Conservation (phyloP, 92 coral and sea anemone species). For the Palythoa caribaeorum region DNA sequence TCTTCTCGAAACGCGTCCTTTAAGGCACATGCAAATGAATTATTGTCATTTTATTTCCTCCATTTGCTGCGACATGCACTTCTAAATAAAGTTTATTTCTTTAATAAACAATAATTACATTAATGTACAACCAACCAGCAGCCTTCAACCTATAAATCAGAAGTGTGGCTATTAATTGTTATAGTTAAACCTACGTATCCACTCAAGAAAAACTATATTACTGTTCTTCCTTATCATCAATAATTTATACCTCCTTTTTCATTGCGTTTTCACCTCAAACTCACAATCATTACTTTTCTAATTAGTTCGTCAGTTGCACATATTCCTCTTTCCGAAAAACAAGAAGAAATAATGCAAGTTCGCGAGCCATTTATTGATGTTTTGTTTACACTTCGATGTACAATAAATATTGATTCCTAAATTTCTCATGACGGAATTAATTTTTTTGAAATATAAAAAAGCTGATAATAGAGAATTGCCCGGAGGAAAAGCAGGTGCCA, state of each 20-base stretch:
- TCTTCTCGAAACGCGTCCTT: neutral
- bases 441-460: neutral
- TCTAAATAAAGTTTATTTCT: neutral
- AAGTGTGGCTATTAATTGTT: neutral
- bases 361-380: neutral
- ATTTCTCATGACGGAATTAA: neutral
- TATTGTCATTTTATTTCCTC: constrained; percentile 1
- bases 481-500: too few species aligned
- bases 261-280: neutral
- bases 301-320: neutral
- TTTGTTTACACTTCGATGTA: neutral
- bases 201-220: too few species aligned
- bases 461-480: too few species aligned
- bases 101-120: neutral
- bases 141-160: neutral
- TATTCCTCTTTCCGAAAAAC: neutral
- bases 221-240: neutral
- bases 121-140: constrained; percentile 15
- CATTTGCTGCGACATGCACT: neutral
- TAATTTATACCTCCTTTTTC: neutral
- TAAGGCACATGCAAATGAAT: neutral
- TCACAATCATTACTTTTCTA: neutral
- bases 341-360: neutral
- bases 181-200: neutral
- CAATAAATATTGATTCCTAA: neutral